phyloP scores from a whole-genome alignment of 92 coral and sea anemone genomes.

The Siderastrea siderea region DNA sequence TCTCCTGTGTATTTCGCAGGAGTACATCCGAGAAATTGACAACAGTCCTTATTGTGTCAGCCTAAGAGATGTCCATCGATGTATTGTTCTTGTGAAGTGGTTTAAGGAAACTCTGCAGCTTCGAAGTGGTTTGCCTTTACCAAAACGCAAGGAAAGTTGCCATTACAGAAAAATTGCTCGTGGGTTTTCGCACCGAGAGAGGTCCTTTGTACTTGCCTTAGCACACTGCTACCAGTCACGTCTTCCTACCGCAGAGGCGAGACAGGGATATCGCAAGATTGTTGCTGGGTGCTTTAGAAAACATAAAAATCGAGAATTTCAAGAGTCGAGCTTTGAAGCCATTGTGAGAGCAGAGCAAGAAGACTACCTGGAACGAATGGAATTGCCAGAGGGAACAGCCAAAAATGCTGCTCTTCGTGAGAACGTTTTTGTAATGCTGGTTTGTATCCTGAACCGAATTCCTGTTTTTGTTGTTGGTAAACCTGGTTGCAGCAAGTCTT shows the following conservation, averaged over 20 bases:
- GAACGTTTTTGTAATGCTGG: constrained; percentile 95
- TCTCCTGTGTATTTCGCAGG: constrained; percentile 85
- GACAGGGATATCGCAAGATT: constrained; percentile 69
- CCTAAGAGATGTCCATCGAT: constrained; percentile 87
- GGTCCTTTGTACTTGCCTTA: constrained; percentile 83
- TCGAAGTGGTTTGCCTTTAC: constrained; percentile 32
- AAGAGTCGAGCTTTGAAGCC: constrained; percentile 64
- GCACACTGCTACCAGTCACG: constrained; percentile 98
- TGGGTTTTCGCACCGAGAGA: not conserved
- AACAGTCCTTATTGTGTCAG: constrained; percentile 90
- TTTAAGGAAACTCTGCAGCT: constrained; percentile 62
- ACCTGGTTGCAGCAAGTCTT: constrained; percentile 98
- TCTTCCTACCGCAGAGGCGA: constrained; percentile 74
- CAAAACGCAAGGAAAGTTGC: too few relatives aligned
- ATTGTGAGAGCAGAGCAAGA: constrained; percentile 95
- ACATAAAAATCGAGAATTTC: constrained; percentile 12
- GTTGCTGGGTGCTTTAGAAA: constrained; percentile 61
- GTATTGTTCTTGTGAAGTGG: constrained; percentile 85
- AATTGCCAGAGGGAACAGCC: constrained; percentile 97
- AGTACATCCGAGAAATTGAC: constrained; percentile 80
- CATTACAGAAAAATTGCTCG: too few relatives aligned
- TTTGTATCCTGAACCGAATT: constrained; percentile 93
- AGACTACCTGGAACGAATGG: constrained; percentile 95
- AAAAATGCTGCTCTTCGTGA: constrained; percentile 97
- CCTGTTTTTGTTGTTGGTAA: constrained; percentile 99